Conservation (phyloP, 2,113 vertebrate species). For the Hyaena hyaena region DNA sequence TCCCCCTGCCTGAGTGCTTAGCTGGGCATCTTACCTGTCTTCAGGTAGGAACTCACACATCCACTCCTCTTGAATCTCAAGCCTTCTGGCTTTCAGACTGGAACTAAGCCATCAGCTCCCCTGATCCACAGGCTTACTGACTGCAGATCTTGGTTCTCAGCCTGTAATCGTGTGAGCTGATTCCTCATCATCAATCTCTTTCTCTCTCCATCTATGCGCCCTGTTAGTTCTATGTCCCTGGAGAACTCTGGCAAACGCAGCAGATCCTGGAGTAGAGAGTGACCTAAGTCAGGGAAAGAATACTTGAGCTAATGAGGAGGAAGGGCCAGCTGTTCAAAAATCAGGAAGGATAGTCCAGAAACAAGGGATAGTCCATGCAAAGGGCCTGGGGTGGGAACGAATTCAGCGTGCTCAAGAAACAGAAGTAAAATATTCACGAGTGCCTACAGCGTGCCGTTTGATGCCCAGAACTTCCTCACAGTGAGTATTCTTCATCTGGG, state of each 20-base stretch:
- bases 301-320: not conserved
- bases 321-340: not conserved
- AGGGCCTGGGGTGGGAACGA: not conserved
- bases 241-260: not conserved
- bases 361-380: not conserved
- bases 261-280: not conserved
- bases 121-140: not conserved
- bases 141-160: not conserved
- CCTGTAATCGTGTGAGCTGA: not conserved
- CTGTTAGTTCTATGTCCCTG: not conserved
- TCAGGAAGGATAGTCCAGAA: not conserved
- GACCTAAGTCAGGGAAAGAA: not conserved
- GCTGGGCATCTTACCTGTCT: not conserved
- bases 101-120: not conserved
- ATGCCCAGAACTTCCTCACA: not conserved
- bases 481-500: not conserved
- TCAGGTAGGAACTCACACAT: too few relatives aligned
- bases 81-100: not conserved
- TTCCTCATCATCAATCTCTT: not conserved
- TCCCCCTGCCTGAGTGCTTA: not conserved
- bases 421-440: not conserved
- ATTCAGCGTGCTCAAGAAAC: not conserved
- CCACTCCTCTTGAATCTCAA: not conserved
- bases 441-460: not conserved
- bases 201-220: not conserved